A percentile compares a stretch with the other conserved stretches of the same genome.
Evolutionary conservation across 2,888 invertebrate species (phyloP).

Genomic region (Acleris sparsana): DNA sequence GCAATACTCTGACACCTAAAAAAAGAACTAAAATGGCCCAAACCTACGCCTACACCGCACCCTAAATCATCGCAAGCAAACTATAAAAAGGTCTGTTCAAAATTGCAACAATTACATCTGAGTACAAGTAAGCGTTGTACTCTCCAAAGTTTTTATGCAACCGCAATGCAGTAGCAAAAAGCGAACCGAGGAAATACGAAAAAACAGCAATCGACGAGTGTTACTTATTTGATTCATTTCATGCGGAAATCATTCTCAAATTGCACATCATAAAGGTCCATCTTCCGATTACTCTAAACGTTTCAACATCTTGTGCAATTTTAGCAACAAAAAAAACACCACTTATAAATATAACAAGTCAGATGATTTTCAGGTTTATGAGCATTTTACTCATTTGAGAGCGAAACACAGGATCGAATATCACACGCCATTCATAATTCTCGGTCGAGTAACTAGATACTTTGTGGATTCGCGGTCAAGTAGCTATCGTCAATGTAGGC

Average conservation of each 20-base stretch:
- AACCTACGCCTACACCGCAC: slow-evolving; percentile 10
- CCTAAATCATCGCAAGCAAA: slow-evolving; percentile 2
- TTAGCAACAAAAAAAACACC: background rate
- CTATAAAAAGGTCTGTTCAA: slow-evolving; percentile 10
- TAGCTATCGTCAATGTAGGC: slow-evolving; percentile 52
- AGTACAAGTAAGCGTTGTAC: slow-evolving; percentile 18
- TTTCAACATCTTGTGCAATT: slow-evolving; percentile 32
- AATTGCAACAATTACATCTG: slow-evolving; percentile 28
- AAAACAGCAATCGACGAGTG: slow-evolving; percentile 66
- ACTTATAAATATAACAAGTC: slow-evolving; percentile 10
- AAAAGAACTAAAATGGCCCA: background rate
- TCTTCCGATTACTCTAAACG: slow-evolving; percentile 64
- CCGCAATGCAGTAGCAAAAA: slow-evolving; percentile 60
- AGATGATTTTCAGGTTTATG: slow-evolving; percentile 16
- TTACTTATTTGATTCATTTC: slow-evolving; percentile 70
- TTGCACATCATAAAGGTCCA: slow-evolving; percentile 69
- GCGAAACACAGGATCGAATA: slow-evolving; percentile 56
- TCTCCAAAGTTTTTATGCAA: slow-evolving; percentile 42
- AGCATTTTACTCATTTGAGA: slow-evolving; percentile 13
- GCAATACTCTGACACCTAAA: background rate
- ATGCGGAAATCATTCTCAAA: slow-evolving; percentile 81
- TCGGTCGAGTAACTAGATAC: slow-evolving; percentile 60
- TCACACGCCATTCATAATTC: slow-evolving; percentile 61
- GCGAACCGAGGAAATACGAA: slow-evolving; percentile 57
- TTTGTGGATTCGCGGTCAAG: slow-evolving; percentile 70